Evolutionary conservation across 1,140 invertebrate species (phyloP), one percentile per base, ranked within the genome.

Genomic region (Homalodisca vitripennis): DNA sequence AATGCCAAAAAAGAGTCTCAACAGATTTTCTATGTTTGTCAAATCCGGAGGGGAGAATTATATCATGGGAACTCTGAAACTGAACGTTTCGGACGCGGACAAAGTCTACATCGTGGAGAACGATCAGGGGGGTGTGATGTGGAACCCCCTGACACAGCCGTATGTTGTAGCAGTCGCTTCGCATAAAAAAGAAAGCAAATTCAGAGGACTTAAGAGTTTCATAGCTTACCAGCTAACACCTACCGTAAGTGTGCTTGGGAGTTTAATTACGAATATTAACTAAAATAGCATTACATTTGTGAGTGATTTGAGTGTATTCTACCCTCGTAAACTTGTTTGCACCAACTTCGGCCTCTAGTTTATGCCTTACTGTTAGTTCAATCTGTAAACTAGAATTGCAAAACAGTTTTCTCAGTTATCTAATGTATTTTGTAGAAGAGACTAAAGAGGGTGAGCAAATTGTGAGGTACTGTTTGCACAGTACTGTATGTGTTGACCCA

Each of bases 211-310:
- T 68, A 98, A 99, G 81, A 97, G 93, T 78, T 99, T 93, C 77
- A 98, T 98, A 74, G 95, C 95, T 66, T 99, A 99, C 82, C 93
- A 96, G 77, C 79, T 99, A 64, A 98, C 94, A 70, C 95, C 95
- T 24, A 95, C 94, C 69, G 88, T 89, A 82, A 82, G 83, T 82
- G 57, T 32, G 47, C 6, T 41, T 41, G 6, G 6, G 17, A 10
- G 34, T 41, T 41, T n/a, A n/a, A n/a, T n/a, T n/a, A n/a, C n/a
- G n/a, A n/a, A n/a, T n/a, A n/a, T n/a, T n/a, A n/a, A n/a, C n/a
- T n/a, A n/a, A n/a, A n/a, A n/a, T n/a, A n/a, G n/a, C n/a, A n/a
- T n/a, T n/a, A n/a, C n/a, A n/a, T n/a, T n/a, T n/a, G n/a, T n/a
- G n/a, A n/a, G n/a, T n/a, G n/a, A n/a, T n/a, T n/a, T n/a, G n/a